Percentiles rank a stretch among this genome's conserved stretches.
Evolutionary conservation across 2,888 invertebrate genomes (phyloP).

Genomic region (Melikaiella ostensackeni): DNA sequence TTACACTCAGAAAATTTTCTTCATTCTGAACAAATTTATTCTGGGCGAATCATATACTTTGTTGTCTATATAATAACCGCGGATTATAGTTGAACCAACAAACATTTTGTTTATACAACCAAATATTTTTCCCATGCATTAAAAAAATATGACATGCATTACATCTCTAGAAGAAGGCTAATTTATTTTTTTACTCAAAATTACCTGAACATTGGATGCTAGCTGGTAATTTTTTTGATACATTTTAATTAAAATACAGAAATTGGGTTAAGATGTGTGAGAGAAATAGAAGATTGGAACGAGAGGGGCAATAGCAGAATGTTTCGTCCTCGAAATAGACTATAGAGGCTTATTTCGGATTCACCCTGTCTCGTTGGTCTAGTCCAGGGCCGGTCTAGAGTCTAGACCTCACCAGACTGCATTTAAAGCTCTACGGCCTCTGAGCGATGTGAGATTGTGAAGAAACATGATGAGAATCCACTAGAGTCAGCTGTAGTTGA

Average conservation of each 20-base stretch:
- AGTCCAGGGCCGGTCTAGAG: constrained; percentile 72
- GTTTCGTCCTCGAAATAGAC: constrained; percentile 69
- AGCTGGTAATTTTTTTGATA: background rate
- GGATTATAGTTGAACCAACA: too few species aligned
- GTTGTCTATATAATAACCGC: too few species aligned
- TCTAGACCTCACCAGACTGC: constrained; percentile 64
- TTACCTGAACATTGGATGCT: background rate
- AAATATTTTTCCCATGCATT: too few species aligned
- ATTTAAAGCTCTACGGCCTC: constrained; percentile 65
- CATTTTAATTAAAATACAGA: constrained; percentile 20
- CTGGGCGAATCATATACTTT: too few species aligned
- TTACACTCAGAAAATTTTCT: too few species aligned
- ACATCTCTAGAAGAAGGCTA: too few species aligned
- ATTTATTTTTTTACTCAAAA: background rate
- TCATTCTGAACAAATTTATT: too few species aligned
- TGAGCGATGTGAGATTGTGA: constrained; percentile 40
- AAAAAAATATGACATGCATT: too few species aligned
- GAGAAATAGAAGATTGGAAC: constrained; percentile 43
- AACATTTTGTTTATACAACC: too few species aligned
- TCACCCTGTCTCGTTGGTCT: constrained; percentile 68
- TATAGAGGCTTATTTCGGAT: constrained; percentile 71
- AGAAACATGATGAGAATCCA: constrained; percentile 51
- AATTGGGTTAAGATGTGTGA: background rate
- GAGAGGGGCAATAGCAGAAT: constrained; percentile 60
- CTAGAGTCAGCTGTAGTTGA: constrained; percentile 56